Base-by-base conservation (phyloP, 1,140 invertebrate genomes). In the Drosophila orosa region DNA sequence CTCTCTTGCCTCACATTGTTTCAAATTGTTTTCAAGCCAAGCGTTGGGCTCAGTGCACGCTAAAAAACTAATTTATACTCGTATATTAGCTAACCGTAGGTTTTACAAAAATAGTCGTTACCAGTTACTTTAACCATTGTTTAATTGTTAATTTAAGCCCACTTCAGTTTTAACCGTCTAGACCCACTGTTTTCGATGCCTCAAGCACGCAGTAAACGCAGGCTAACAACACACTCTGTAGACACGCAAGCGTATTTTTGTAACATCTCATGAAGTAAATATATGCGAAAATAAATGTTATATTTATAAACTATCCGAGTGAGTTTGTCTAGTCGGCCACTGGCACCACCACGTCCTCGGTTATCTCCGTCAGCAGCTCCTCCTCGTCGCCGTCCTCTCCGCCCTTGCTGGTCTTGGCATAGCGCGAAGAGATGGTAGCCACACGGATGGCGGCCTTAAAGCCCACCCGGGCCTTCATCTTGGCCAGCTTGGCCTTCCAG, bases 401-500 rank as follows among this genome's bases (percentile, higher is more conserved):
- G 19, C 68, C 76, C 40, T 71, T 79, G 29, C 67, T 79, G 5
- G 39, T 54, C 45, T 80, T 90, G 0, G 82, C 77, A 31, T 91
- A 91, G 0, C 91, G 75, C 13, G 87, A 91, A 1, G 91, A 92
- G 17, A 92, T 90, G 6, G 84, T 91, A 1, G 91, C 85, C 56
- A 92, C 90, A 12, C 91, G 75, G n/a, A 92, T 91, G 7, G 95
- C 94, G 25, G 95, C 95, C 91, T 95, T 95, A 61, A 96, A 96
- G 74, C 94, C 94, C 39, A 95, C 95, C 24, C 94, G 92, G 0
- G 94, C 95, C 71, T 93, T 93, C 86, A 94, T 93, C 85, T 95
- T 95, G 54, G 95, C 95, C 78, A 95, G 92, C 85, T 95, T 95
- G 65, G 94, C 94, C 81, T 95, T 95, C 95, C 95, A 95, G 93